phyloP scores from a whole-genome alignment of 2,797 vertebrate genomes.

The Chloroceryle amazona region DNA sequence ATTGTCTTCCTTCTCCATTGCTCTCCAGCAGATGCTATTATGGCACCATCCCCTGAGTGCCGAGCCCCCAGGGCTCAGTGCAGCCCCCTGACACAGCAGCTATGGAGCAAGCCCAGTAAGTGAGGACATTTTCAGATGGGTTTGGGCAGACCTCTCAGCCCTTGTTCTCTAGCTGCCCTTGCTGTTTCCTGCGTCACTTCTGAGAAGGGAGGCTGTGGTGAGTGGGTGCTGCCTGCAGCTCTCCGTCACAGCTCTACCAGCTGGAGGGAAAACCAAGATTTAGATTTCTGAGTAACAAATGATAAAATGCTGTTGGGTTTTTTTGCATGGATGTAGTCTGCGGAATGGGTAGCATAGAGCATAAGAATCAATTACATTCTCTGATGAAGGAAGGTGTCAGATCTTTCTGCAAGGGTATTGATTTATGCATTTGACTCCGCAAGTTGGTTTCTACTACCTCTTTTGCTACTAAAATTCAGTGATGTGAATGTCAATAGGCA shows the following conservation, averaged over 20 bases:
- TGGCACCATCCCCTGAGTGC: accelerated
- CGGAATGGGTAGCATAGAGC: background rate
- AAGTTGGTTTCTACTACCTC: background rate
- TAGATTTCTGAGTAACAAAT: background rate
- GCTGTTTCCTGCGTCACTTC: background rate
- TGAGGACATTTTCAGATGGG: accelerated
- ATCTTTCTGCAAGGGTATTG: background rate
- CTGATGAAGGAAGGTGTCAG: background rate
- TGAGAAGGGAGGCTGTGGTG: background rate
- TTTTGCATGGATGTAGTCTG: accelerated
- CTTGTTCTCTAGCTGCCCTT: background rate
- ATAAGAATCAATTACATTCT: background rate
- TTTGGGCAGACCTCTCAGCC: background rate
- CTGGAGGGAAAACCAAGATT: background rate
- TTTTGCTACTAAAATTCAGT: background rate
- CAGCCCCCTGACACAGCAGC: background rate
- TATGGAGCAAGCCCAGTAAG: accelerated
- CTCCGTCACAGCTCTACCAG: background rate
- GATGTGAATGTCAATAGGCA: background rate
- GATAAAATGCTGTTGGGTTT: background rate
- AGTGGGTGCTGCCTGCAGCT: background rate
- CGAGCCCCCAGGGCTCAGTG: accelerated
- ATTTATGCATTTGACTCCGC: background rate
- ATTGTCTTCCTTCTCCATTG: background rate
- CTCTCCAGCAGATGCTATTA: accelerated